A percentile compares a stretch with the other conserved stretches of the same genome.
phyloP scores from a whole-genome alignment of 1,140 invertebrate species.

The Protaetia brevitarsis region DNA sequence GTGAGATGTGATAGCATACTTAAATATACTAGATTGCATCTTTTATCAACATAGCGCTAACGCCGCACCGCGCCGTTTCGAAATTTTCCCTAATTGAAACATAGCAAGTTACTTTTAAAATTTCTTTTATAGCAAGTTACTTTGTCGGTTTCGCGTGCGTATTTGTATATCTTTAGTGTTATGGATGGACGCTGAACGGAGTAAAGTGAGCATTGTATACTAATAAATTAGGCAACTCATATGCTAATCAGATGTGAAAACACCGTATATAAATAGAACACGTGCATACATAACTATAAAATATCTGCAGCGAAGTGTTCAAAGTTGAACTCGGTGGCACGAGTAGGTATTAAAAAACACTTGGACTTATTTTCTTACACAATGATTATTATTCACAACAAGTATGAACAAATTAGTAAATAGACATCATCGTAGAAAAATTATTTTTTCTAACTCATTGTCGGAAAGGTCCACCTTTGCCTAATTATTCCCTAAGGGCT shows the following conservation, averaged over 20 bases:
- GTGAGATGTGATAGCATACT: background rate
- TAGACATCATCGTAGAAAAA: too few relatives aligned
- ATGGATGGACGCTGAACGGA: background rate
- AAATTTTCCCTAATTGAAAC: slow-evolving; percentile 15
- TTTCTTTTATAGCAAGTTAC: background rate
- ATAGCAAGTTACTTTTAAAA: too few relatives aligned
- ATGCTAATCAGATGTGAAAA: slow-evolving; percentile 13
- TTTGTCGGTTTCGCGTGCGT: background rate
- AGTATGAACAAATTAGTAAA: too few relatives aligned
- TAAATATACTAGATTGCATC: background rate
- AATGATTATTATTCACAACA: too few relatives aligned
- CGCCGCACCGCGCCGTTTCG: background rate
- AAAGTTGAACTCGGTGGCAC: background rate
- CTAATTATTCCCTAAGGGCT: too few relatives aligned
- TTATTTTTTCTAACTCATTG: too few relatives aligned
- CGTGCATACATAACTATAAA: background rate
- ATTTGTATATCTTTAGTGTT: slow-evolving; percentile 10
- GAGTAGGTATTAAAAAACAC: too few relatives aligned
- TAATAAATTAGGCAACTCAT: slow-evolving; percentile 7
- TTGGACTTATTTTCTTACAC: too few relatives aligned
- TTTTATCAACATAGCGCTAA: slow-evolving; percentile 1
- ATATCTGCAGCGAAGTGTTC: background rate
- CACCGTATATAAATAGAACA: slow-evolving; percentile 6
- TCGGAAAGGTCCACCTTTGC: too few relatives aligned
- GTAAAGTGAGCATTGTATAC: background rate